Base-by-base conservation (phyloP, 2,888 invertebrate species). In the Callyntrura guangdongensis region DNA sequence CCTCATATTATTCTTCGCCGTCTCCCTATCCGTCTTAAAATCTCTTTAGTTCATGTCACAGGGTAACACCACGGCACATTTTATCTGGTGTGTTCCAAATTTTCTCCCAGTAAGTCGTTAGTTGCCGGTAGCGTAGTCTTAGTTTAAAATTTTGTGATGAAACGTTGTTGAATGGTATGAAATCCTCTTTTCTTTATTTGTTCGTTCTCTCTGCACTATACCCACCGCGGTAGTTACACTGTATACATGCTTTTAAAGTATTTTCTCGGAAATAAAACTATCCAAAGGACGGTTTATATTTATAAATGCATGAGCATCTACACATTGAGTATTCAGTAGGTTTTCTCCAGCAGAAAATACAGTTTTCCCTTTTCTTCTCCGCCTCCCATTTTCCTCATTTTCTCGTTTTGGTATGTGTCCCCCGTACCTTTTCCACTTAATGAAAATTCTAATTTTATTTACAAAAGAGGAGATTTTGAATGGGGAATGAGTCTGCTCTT, bases 401-500 rank as follows among this genome's bases (percentile, higher is more conserved):
- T 67, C 27, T 53, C 45, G 77, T 67, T 53, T 90, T 85, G 90
- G 90, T 86, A 90, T 90, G 90, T 86, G 86, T 86, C 81, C 72
- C 85, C 90, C 82, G 74, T 90, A 90, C 90, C 90, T 90, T 90
- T 90, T 90, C 90, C 90, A 90, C 90, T 86, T 90, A 90, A 90
- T 90, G 90, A 90, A 90, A 90, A 90, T 90, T 90, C 90, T 86
- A 90, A 90, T 86, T 86, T 86, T 90, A 90, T 90, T 90, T 90
- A 81, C 79, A 84, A 90, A 90, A 90, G 90, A 82, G 86, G 61
- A 90, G 86, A 82, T 90, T 90, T 90, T 90, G 90, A 90, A 90
- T 90, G 74, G 86, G 27, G 90, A 90, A 90, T 90, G 90, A 86
- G 86, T 59, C 53, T 89, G 72, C 49, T 88, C 82, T 82, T 77